Base-by-base conservation (phyloP, 1,140 invertebrate species). In the Andricus grossulariae region DNA sequence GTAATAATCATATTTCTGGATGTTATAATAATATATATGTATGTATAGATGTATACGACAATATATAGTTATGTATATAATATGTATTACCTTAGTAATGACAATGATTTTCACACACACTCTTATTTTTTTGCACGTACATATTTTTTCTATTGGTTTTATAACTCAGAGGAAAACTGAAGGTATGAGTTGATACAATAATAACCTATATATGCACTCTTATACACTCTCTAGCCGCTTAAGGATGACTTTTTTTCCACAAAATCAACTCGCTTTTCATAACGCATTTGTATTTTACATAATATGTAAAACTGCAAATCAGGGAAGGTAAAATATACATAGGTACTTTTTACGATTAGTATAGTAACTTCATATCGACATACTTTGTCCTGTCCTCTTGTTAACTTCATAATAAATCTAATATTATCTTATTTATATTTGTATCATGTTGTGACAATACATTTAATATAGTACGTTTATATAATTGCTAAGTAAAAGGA, bases 271-370 rank as follows among this genome's bases (percentile, higher is more conserved):
- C 15, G 19, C 10, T 57, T 57, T 10, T 25, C 21, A 45, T 45
- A 45, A 45, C 8, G 39, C 11, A n/a, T 72, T 16, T 50, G 39
- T 25, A 55, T 66, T 75, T 66, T 52, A 73, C 25, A 73, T 79
- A 79, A 84, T 81, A 86, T 85, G 81, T 80, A 85, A 86, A 86
- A 86, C 85, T 84, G 84, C 54, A 83, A 83, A 85, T 82, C 82
- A 84, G 66, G 75, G 72, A 86, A 84, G 80, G 72, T 86, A 82
- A 82, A 82, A 83, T 82, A 77, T 85, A 80, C 70, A 57, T 75
- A 73, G 57, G 60, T 75, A 11, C 71, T 80, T 71, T n/a, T 78
- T 77, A 73, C 60, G 16, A 79, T 74, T 82, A 83, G 16, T 39
- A 10, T 8, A 39, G 39, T 16, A 39, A 7, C 21, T 32, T 66